phyloP scores from a whole-genome alignment of 2,113 vertebrate genomes.

The Egretta garzetta region DNA sequence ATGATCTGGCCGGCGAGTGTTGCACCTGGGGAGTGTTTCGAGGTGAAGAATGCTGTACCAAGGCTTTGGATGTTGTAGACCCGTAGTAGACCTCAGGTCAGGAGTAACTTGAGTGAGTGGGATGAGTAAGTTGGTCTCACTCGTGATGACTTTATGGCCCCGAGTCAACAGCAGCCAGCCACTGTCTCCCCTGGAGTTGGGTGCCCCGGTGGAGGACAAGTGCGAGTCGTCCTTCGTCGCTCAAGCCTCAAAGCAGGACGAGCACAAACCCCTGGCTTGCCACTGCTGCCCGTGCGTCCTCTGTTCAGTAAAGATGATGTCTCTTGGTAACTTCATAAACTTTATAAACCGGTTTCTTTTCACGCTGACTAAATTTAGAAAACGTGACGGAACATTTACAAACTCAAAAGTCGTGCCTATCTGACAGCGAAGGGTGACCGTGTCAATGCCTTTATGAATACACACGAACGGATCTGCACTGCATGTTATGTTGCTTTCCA shows the following conservation, averaged over 20 bases:
- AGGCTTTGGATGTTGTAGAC: background rate
- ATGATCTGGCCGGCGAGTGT: rapidly evolving
- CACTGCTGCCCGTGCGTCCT: background rate
- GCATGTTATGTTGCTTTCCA: rapidly evolving
- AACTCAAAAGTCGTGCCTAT: rapidly evolving
- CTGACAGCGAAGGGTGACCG: background rate
- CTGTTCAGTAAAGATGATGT: background rate
- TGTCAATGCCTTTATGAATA: background rate
- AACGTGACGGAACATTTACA: background rate
- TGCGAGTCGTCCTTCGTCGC: background rate
- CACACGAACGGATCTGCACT: background rate
- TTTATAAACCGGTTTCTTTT: background rate
- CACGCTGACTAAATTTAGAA: background rate
- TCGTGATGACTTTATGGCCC: rapidly evolving
- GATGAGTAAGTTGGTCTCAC: background rate
- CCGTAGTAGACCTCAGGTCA: rapidly evolving
- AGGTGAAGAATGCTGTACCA: background rate
- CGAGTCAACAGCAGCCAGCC: background rate
- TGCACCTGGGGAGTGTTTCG: background rate
- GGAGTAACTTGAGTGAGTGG: background rate
- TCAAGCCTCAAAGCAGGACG: no score
- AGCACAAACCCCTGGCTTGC: background rate
- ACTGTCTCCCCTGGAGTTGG: background rate
- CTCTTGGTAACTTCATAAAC: rapidly evolving
- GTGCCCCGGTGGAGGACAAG: background rate